Evolutionary conservation across 2,113 vertebrate genomes (phyloP).

Genomic region (Boulengeromyrus knoepffleri): DNA sequence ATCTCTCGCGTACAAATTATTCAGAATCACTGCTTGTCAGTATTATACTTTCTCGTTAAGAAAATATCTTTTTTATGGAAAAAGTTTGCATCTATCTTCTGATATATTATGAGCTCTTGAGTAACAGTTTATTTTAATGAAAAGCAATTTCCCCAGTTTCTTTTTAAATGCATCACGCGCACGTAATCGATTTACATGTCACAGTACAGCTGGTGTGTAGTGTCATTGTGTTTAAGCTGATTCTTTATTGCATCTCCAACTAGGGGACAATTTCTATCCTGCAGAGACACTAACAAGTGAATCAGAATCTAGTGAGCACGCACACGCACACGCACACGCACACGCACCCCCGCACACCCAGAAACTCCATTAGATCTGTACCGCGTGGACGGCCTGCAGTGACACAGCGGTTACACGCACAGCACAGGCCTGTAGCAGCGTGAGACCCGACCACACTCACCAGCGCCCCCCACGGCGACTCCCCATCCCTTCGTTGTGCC

Average conservation of each 20-base stretch:
- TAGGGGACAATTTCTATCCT: background rate
- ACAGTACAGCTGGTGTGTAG: background rate
- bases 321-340: too few relatives aligned
- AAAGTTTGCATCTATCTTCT: background rate
- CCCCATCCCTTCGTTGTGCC: constrained; percentile 33
- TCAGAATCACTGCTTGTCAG: background rate
- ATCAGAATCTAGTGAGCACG: background rate
- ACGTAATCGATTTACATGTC: background rate
- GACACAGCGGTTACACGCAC: background rate
- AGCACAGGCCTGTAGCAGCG: background rate
- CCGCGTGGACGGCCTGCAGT: background rate
- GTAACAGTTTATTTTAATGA: background rate
- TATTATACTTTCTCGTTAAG: background rate
- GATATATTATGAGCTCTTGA: background rate
- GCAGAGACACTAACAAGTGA: background rate
- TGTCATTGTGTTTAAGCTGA: background rate
- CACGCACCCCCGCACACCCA: background rate
- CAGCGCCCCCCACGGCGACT: constrained; percentile 37
- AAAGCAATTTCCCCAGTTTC: background rate
- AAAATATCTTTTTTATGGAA: background rate
- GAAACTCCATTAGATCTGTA: background rate
- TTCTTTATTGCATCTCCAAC: background rate
- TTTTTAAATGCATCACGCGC: background rate
- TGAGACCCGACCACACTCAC: constrained; percentile 21
- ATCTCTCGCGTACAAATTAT: background rate